Conservation (phyloP, 2,113 vertebrate genomes). For the Melozone crissalis region DNA sequence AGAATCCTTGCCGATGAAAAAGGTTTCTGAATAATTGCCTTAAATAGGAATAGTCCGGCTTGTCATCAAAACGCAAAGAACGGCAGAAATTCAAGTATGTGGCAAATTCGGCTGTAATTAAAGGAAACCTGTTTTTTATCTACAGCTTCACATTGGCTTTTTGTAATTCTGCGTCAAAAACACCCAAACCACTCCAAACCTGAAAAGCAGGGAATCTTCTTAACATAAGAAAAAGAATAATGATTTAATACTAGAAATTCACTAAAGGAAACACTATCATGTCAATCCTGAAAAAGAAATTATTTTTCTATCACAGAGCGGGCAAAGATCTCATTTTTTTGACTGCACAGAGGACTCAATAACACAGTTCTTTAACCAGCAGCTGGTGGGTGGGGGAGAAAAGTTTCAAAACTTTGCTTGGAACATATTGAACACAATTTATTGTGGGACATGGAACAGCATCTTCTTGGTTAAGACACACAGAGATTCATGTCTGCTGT, state of each 20-base stretch:
- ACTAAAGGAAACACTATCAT: not conserved
- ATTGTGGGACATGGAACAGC: not conserved
- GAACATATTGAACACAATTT: not conserved
- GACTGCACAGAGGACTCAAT: not conserved
- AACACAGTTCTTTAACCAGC: not conserved
- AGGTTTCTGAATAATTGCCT: constrained; percentile 94
- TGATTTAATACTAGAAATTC: not conserved
- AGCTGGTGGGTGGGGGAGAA: rapidly evolving
- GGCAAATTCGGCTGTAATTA: constrained; percentile 88
- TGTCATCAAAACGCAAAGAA: constrained; percentile 94
- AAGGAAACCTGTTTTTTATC: not conserved
- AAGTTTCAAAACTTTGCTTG: not conserved
- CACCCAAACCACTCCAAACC: not conserved
- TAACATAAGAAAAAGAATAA: not conserved
- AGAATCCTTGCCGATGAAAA: constrained; percentile 95
- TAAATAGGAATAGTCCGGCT: constrained; percentile 94
- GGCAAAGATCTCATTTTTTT: not conserved
- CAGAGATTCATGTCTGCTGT: not conserved
- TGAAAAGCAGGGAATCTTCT: not conserved
- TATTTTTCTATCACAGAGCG: not conserved
- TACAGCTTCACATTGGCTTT: not conserved
- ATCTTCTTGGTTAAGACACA: not conserved
- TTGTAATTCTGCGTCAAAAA: not conserved
- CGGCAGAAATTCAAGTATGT: constrained; percentile 96
- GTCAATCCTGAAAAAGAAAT: not conserved